Percentiles rank a stretch among this genome's conserved stretches.
These are phyloP conservation scores for Falco punctatus DNA, from an alignment of 2,113 vertebrate genomes.

Conservation along the genomic window DNA sequence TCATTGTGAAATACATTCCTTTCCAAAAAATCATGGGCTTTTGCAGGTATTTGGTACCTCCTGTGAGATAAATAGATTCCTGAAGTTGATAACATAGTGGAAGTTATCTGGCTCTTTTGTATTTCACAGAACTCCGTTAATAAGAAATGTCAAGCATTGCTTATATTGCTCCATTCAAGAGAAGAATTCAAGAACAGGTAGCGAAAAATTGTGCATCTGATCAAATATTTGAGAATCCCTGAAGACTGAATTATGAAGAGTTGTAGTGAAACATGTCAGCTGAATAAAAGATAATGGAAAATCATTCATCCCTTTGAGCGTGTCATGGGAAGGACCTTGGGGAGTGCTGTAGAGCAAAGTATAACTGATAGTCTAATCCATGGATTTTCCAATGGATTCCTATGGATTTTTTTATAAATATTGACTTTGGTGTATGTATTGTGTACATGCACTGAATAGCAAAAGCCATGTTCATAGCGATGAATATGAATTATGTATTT, in stretches of 20 bases:
- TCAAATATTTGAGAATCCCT: background rate
- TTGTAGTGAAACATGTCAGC: background rate
- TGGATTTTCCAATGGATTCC: background rate
- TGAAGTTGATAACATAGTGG: background rate
- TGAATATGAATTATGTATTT: background rate
- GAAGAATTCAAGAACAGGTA: background rate
- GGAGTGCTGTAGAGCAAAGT: background rate
- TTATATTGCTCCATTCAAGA: background rate
- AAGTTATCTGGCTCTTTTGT: background rate
- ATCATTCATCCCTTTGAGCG: background rate
- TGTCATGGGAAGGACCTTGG: background rate
- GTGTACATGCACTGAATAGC: background rate
- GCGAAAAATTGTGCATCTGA: background rate
- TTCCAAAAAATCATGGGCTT: background rate
- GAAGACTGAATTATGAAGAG: background rate
- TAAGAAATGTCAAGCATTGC: background rate
- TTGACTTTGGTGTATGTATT: background rate
- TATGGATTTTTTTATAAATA: background rate
- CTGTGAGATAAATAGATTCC: background rate
- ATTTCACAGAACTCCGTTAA: background rate
- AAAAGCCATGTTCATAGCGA: background rate
- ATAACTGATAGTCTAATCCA: background rate
- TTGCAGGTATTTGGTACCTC: background rate
- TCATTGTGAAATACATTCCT: background rate
- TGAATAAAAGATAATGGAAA: background rate